Base-by-base conservation (phyloP, 1,140 invertebrate genomes). In the Drosophila bifasciata region DNA sequence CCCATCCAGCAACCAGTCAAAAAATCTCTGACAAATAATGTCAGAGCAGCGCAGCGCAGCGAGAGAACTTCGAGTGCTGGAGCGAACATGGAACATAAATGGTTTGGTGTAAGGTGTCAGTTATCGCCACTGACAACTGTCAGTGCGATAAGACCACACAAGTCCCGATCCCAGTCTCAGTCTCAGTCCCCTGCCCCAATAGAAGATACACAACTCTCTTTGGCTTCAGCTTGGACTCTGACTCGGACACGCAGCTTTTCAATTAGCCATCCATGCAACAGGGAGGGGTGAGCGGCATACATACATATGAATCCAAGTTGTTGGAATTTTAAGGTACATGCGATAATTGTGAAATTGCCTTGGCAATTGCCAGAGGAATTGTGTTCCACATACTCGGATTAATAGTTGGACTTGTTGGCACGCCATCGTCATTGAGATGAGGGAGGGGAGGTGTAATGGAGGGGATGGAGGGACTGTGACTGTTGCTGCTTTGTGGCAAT, bases 91-190 rank as follows among this genome's bases (percentile, higher is more conserved):
- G 21, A 45, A 9, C 39, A 58, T 49, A 70, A 55, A 58, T 73
- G 74, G 56, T 40, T 23, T 49, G 59, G 74, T 81, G 78, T 81
- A 69, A 77, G 39, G 59, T 81, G 73, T 81, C 78, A 74, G 73
- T 69, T 77, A 61, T 58, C 59, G 68, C 46, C 79, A 77, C 73
- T 69, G 69, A 74, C 74, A 83, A 64, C 63, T 77, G 63, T 74
- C 79, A 74, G 32, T 50, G 28, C 17, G 57, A 75, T 61, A 83
- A 83, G 64, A 62, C 74, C 69, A 81, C 79, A 69, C 43, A 36
- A 36, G 32, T 11, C 32, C 32, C 40, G 40, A 43, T n/a, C 15
- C 2, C 1, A 25, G 19, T 36, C 49, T 15, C 5, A 2, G 23
- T 21, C 5, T 11, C 11, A 8, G 44, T n/a, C 11, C 25, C 28